A percentile compares a stretch with the other conserved stretches of the same genome.
phyloP scores from a whole-genome alignment of 2,888 invertebrate species.

The Nomada hirtipes region DNA sequence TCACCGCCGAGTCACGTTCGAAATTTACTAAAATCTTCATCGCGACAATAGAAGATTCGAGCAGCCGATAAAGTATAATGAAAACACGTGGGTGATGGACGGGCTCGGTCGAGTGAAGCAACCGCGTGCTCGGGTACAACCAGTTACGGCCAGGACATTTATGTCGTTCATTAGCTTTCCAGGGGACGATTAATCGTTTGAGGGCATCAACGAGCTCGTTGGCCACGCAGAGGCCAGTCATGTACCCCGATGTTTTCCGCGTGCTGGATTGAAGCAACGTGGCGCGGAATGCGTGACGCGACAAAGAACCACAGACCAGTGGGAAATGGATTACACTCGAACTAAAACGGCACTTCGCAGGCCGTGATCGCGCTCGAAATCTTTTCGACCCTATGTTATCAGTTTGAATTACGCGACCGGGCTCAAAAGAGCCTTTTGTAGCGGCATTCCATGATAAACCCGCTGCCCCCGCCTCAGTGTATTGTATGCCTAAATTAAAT shows the following conservation, averaged over 20 bases:
- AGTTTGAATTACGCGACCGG: neutral
- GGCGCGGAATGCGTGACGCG: conserved; percentile 42
- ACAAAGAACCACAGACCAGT: conserved; percentile 51
- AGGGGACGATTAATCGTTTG: conserved; percentile 60
- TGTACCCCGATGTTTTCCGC: conserved; percentile 48
- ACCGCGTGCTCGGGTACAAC: conserved; percentile 48
- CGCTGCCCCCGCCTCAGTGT: neutral
- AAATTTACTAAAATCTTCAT: too few species aligned
- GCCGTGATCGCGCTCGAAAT: conserved; percentile 17
- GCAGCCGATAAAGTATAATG: conserved; percentile 29
- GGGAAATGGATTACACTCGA: conserved; percentile 49
- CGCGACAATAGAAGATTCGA: conserved; percentile 1
- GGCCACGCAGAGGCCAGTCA: conserved; percentile 10
- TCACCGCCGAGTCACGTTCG: too few species aligned
- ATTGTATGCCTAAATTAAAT: neutral
- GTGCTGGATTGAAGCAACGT: conserved; percentile 1
- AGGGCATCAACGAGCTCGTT: conserved; percentile 58
- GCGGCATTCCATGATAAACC: neutral
- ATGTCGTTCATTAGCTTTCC: conserved; percentile 62
- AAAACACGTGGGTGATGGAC: conserved; percentile 40
- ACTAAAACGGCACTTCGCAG: neutral
- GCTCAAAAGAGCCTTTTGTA: neutral
- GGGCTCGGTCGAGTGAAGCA: conserved; percentile 31
- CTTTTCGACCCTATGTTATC: conserved; percentile 5
- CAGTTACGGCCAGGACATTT: conserved; percentile 44